Base-by-base conservation (phyloP, 1,140 invertebrate genomes). In the Micrasema longulum region DNA sequence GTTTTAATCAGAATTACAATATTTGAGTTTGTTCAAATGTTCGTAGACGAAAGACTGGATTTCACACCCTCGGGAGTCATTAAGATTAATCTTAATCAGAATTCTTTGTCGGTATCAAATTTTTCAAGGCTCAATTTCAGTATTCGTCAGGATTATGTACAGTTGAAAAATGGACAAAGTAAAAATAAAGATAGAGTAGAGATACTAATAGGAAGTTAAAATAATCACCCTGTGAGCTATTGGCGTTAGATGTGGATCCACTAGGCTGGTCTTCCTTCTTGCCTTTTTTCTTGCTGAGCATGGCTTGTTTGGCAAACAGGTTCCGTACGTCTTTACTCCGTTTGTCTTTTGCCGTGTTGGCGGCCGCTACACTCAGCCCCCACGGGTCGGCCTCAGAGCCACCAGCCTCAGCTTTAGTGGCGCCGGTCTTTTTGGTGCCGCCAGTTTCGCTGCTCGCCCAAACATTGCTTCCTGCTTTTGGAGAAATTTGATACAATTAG, bases 261-360 rank as follows among this genome's bases (percentile, higher is more conserved):
- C 55, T 67, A 2, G 66, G 50, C 16, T 63, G 60, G 26, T 76
- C 74, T 14, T 76, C 74, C 50, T 71, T 72, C 65, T 71, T 72
- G 38, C 71, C 71, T 50, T 76, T 76, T 43, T 62, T 70, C 18
- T 68, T 41, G 14, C 18, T 18, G 35, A 76, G 36, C 62, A 71
- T 77, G 68, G 81, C 80, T 16, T 84, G 81, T 55, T 85, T 85
- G 64, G 83, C 79, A 41, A 80, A 79, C 4, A 80, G 84, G 77
- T 91, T 91, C 73, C 91, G 91, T 1, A 88, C 89, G 79, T 93
- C 91, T 77, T 93, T 94, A 23, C 90, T 87, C 45, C 93, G 87
- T 82, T 95, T 95, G 79, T 94, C 93, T 82, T 93, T 93, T 38
- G 92, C 92, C 2, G 91, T 92, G 66, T 91, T 91, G 48, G 92